Conservation (phyloP, 2,888 invertebrate species). For the Himalopsyche japonica region DNA sequence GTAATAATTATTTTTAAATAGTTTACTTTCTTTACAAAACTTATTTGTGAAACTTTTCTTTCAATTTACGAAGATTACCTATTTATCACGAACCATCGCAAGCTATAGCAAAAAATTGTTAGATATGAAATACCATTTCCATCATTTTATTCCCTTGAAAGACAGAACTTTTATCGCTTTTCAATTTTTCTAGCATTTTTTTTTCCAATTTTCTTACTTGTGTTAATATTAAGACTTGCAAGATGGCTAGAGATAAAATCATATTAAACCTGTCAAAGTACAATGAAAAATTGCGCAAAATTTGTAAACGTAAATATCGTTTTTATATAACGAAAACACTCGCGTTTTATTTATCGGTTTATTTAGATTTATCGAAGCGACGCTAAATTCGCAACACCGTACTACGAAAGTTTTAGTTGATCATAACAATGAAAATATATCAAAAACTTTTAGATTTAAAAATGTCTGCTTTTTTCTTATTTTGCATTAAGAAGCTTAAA, state of each 20-base stretch:
- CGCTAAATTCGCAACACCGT: no score
- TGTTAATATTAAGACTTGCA: background rate
- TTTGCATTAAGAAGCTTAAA: no score
- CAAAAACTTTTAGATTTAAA: no score
- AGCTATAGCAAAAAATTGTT: background rate
- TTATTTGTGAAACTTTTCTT: no score
- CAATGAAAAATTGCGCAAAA: background rate
- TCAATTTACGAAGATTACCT: no score
- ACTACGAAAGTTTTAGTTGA: no score
- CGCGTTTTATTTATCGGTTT: no score
- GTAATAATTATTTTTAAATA: no score
- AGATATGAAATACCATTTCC: background rate
- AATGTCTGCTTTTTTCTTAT: no score
- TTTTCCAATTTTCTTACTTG: background rate
- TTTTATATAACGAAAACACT: background rate
- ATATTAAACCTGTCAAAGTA: background rate
- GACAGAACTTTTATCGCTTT: background rate
- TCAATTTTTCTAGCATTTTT: background rate
- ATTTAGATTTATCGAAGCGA: no score
- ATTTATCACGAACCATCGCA: background rate
- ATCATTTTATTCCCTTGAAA: background rate
- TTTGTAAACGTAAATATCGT: background rate
- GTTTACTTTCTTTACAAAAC: no score
- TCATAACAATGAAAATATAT: no score
- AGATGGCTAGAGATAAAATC: background rate